Evolutionary conservation across 2,888 invertebrate species (phyloP).

Genomic region (Lymantria dispar): DNA sequence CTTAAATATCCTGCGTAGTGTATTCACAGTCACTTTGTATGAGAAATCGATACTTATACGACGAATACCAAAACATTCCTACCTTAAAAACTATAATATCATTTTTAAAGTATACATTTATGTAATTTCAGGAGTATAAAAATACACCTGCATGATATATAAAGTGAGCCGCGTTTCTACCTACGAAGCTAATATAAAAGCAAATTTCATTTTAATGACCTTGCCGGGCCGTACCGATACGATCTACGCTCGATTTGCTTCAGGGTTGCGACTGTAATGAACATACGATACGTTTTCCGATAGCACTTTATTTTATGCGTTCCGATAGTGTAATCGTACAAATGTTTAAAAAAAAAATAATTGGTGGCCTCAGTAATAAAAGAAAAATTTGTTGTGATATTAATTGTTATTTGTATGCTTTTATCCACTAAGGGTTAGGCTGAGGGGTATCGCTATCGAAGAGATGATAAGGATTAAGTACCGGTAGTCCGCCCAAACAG

Average conservation of each 20-base stretch:
- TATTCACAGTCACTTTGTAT: no score
- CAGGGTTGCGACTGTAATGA: slow-evolving; percentile 43
- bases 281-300: slow-evolving; percentile 28
- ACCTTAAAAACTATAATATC: not conserved
- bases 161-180: slow-evolving; percentile 25
- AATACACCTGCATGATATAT: slow-evolving; percentile 19
- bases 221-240: slow-evolving; percentile 46
- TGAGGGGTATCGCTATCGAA: no score
- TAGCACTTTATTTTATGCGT: slow-evolving; percentile 16
- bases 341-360: not conserved
- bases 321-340: slow-evolving; percentile 11
- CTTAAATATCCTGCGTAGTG: no score
- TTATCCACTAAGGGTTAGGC: no score
- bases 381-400: no score
- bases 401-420: no score
- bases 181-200: slow-evolving; percentile 47
- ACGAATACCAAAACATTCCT: not conserved
- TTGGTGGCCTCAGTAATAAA: no score
- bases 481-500: no score
- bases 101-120: not conserved
- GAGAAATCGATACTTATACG: no score
- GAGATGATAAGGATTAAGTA: no score
- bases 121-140: not conserved
- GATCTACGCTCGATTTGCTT: slow-evolving; percentile 62
- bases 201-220: slow-evolving; percentile 79